Conservation (phyloP, 1,140 invertebrate species). For the Zelostemma sp. region DNA sequence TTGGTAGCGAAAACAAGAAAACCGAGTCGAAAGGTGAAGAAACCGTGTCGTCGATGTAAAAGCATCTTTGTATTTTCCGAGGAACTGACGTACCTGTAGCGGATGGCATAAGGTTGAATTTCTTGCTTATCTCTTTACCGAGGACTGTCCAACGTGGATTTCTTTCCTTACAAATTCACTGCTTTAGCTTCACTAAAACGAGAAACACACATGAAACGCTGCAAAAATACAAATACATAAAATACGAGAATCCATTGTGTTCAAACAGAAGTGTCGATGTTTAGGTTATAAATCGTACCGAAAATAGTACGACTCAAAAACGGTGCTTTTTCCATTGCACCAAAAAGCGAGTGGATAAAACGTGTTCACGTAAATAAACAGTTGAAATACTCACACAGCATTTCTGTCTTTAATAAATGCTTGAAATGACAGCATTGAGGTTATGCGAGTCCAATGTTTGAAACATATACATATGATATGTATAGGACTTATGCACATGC, state of each 20-base stretch:
- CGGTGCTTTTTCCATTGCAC: background rate
- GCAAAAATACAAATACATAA: background rate
- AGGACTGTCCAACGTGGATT: slow-evolving; percentile 1
- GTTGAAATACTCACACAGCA: slow-evolving; percentile 28
- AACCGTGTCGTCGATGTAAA: too few relatives aligned
- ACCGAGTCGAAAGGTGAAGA: too few relatives aligned
- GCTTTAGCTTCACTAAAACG: slow-evolving; percentile 3
- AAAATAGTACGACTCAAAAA: background rate
- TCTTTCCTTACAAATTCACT: background rate
- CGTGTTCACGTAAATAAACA: background rate
- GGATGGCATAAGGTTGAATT: slow-evolving; percentile 37
- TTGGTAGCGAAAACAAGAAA: too few relatives aligned
- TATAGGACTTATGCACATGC: too few relatives aligned
- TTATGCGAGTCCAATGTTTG: slow-evolving; percentile 16
- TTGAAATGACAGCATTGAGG: slow-evolving; percentile 11
- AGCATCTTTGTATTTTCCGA: too few relatives aligned
- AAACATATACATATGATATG: too few relatives aligned
- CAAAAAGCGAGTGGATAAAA: background rate
- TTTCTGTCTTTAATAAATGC: slow-evolving; percentile 16
- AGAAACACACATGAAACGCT: background rate
- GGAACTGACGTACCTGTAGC: slow-evolving; percentile 24
- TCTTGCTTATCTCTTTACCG: slow-evolving; percentile 5
- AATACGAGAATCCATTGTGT: background rate
- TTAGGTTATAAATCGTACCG: background rate
- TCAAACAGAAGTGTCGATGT: background rate